Evolutionary conservation across 1,140 invertebrate genomes (phyloP).

Genomic region (Heliothis subflexa): DNA sequence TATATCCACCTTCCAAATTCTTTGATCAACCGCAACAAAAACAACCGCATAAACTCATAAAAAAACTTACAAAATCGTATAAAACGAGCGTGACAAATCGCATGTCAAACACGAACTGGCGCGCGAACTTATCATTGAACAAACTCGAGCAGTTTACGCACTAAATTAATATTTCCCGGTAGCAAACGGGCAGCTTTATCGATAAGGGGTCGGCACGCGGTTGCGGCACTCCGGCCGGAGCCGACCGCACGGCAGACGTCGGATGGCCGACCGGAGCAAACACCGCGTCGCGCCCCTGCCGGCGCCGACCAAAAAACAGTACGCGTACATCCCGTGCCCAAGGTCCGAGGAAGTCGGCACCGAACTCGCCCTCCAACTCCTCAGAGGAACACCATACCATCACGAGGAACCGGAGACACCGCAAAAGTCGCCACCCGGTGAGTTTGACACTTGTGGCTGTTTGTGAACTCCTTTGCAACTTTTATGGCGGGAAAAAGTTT

Average conservation of each 20-base stretch:
- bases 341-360: conserved; percentile 87
- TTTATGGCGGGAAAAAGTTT: conserved; percentile 66
- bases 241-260: conserved; percentile 72
- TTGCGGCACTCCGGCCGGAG: conserved; percentile 60
- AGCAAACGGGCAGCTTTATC: conserved; percentile 68
- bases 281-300: conserved; percentile 83
- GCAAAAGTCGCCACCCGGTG: conserved; percentile 69
- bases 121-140: conserved; percentile 41
- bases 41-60: neutral
- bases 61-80: neutral
- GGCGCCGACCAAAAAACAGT: conserved; percentile 85
- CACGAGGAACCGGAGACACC: conserved; percentile 69
- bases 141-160: conserved; percentile 45
- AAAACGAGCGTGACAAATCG: conserved; percentile 28
- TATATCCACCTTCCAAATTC: neutral
- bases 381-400: conserved; percentile 59
- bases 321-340: conserved; percentile 87
- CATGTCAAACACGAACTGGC: conserved; percentile 39
- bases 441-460: conserved; percentile 52
- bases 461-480: conserved; percentile 31
- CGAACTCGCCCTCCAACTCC: conserved; percentile 75
- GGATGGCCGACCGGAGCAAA: conserved; percentile 82
- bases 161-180: conserved; percentile 46
- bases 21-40: neutral
- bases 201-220: conserved; percentile 66